Evolutionary conservation across 2,113 vertebrate genomes (phyloP), one percentile per base, ranked within the genome.

Genomic region (Pseudopodoces humilis): DNA sequence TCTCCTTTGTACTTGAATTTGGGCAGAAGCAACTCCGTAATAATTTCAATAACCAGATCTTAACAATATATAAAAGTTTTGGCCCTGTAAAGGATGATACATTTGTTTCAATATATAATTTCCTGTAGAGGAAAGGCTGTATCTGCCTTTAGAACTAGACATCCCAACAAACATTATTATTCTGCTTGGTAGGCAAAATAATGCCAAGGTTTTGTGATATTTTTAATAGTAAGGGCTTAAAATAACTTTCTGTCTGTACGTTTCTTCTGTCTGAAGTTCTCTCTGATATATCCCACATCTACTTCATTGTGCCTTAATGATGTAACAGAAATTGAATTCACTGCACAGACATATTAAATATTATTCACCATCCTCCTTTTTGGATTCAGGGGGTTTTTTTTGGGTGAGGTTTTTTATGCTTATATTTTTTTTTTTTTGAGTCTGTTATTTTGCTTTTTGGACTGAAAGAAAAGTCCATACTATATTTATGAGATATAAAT

Each of bases 161-260:
- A 63, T 0, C 3, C 3, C 39, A 43, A 62, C 0, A 1, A 70
- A 30, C 12, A 6, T 21, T 59, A 21, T 64, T 82, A 78, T 82
- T 49, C 41, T 62, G 6, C 49, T 60, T 75, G 10, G 30, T 2
- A 56, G 21, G 41, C 10, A 84, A 92, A 88, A 62, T 35, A 74
- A 50, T 10, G 17, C 7, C 35, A 82, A 56, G 11, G 28, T 84
- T 70, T 79, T 44, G 37, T 43, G 69, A 8, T 33, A 47, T 18
- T 63, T 63, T 77, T 18, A 55, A 28, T 41, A 53, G 5, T 16
- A 77, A 69, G 41, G 17, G 22, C 14, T 60, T 60, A 31, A 20
- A 39, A 55, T 23, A 75, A 64, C 10, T 16, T 68, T 43, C n/a
- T 23, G 12, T 8, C 31, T 59, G 41, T 60, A 19, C 2, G 27